Evolutionary conservation across 2,888 invertebrate species (phyloP), one percentile per base, ranked within the genome.

Genomic region (Drosophila lacicola): DNA sequence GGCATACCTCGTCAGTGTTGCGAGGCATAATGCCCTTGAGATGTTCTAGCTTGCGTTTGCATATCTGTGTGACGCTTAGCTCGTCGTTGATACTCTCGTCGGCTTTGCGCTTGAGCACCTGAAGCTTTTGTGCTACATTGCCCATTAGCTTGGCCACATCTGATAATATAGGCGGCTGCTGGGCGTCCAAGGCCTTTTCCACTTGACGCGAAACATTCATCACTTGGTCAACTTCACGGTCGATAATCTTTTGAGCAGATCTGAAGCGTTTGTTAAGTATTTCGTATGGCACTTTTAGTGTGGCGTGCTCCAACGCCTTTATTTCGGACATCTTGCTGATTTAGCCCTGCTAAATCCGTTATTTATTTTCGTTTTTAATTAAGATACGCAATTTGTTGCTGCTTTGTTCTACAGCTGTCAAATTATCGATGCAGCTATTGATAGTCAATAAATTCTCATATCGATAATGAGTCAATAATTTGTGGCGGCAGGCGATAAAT

Each of bases 251-350:
- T 92, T 99, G 99, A 2, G 98, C 97, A 47, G 96, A 95, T 60
- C 99, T 96, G 92, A 99, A 99, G 88, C 97, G 97, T 92, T 99
- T 99, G 93, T 99, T 99, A 77, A 99, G 94, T 51, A 99, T 95
- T 93, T 99, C 99, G 91, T 99, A 99, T 2, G 99, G 99, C 76
- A 99, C 98, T 95, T 98, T 98, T 78, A 99, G 94, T 29, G 98
- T 98, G 55, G 98, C 97, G 93, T 99, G 98, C 93, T 99, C 99
- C 91, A 99, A 93, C 77, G 97, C 96, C 93, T 97, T 98, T 72
- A 98, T 94, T 93, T 98, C 98, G 92, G 97, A 96, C 98, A 98
- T 98, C 88, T 90, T 93, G 44, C 2, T 47, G 8, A 8, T 21
- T 8, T 36, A 0, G 8, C 14, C 39, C 49, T 25, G 33, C 25